Conservation (phyloP, 2,113 vertebrate species). For the Aegotheles bennettii region DNA sequence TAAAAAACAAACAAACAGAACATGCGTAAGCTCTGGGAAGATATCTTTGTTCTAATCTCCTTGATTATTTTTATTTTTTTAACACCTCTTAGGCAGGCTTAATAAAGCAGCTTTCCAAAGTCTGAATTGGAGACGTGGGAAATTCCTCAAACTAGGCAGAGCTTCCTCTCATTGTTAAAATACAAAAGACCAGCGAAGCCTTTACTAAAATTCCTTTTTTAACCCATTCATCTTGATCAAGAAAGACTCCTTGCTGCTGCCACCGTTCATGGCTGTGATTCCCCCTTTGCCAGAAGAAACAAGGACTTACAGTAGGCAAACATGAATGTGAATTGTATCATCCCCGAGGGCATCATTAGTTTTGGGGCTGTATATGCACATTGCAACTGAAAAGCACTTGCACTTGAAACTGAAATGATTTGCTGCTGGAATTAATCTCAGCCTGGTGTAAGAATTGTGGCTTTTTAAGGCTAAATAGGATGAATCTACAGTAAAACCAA, state of each 20-base stretch:
- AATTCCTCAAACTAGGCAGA: conserved; percentile 75
- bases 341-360: neutral
- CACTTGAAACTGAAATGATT: neutral
- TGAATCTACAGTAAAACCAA: neutral
- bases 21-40: neutral
- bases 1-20: conserved; percentile 27
- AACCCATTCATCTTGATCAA: conserved; percentile 51
- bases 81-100: conserved; percentile 39
- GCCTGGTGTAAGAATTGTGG: neutral
- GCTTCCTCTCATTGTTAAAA: conserved; percentile 74
- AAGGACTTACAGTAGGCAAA: neutral
- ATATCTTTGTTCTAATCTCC: conserved; percentile 31
- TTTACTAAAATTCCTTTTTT: conserved; percentile 57
- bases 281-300: neutral
- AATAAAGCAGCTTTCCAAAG: conserved; percentile 64
- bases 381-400: neutral
- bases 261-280: neutral
- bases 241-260: neutral
- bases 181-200: conserved; percentile 60
- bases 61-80: conserved; percentile 50
- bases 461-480: neutral
- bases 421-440: neutral
- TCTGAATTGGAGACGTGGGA: conserved; percentile 72
- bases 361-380: neutral
- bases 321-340: neutral